These are phyloP conservation scores for Rhinopithecus roxellana DNA, from an alignment of 2,113 vertebrate species.

Conservation along the genomic window DNA sequence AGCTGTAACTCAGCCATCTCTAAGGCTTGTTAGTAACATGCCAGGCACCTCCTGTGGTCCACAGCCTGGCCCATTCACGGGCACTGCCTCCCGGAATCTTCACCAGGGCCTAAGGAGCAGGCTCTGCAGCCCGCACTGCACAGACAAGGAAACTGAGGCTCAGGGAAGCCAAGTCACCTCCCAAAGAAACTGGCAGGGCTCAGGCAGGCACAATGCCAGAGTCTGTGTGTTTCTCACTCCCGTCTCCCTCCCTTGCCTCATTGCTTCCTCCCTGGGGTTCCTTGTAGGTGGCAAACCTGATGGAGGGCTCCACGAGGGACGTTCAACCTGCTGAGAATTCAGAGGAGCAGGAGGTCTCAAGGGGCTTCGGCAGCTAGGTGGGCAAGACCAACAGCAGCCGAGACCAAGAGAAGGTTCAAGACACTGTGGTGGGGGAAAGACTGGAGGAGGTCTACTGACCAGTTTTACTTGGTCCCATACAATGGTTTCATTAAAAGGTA, in stretches of 20 bases:
- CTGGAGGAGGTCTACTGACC: not conserved
- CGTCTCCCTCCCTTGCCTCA: accelerated
- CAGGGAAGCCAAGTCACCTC: not conserved
- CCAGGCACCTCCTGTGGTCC: accelerated
- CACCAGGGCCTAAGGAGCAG: not conserved
- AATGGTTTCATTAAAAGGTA: not conserved
- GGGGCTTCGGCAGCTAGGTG: not conserved
- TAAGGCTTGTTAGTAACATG: not conserved
- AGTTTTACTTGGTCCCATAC: not conserved
- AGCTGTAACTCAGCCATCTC: accelerated
- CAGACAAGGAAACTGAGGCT: not conserved
- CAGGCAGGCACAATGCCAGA: not conserved
- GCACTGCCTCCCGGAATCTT: not conserved
- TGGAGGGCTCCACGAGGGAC: not conserved
- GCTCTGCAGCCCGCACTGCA: not conserved
- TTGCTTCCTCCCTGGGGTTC: not conserved
- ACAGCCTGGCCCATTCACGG: accelerated
- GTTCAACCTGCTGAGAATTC: not conserved
- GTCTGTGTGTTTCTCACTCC: not conserved
- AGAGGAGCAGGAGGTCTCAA: not conserved
- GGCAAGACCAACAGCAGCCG: not conserved
- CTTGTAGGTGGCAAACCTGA: not conserved
- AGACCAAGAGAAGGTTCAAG: not conserved
- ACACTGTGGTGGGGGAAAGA: not conserved
- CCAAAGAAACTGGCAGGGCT: not conserved